A percentile compares a stretch with the other conserved stretches of the same genome.
phyloP scores from a whole-genome alignment of 2,113 vertebrate species.

The Aphyosemion australe region DNA sequence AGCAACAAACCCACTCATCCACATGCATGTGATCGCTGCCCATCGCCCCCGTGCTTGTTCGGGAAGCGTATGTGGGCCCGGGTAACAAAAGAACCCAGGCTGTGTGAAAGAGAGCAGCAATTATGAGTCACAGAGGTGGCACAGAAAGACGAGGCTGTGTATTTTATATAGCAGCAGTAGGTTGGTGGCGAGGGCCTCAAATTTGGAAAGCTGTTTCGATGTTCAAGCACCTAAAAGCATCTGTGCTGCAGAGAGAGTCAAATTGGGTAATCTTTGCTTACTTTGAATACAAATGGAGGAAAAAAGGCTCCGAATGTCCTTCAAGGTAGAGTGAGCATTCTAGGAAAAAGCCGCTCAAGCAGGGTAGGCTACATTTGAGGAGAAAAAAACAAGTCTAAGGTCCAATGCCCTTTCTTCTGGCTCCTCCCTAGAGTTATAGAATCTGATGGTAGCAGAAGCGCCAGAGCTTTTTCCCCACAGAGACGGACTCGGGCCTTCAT shows the following conservation, averaged over 20 bases:
- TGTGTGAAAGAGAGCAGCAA: conserved; percentile 67
- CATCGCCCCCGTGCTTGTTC: conserved; percentile 51
- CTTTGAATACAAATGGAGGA: not conserved
- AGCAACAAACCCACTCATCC: conserved; percentile 28
- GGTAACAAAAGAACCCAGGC: conserved; percentile 64
- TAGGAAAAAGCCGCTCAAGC: too few relatives aligned
- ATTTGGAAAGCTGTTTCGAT: conserved; percentile 44
- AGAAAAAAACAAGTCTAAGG: too few relatives aligned
- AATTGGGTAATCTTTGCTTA: conserved; percentile 21
- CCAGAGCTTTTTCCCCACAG: too few relatives aligned
- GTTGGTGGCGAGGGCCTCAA: conserved; percentile 49
- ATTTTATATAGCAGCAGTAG: conserved; percentile 69
- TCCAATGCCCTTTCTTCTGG: too few relatives aligned
- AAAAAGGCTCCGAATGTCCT: not conserved
- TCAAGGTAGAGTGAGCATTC: too few relatives aligned
- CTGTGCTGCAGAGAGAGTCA: conserved; percentile 27
- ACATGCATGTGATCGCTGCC: conserved; percentile 36
- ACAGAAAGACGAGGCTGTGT: conserved; percentile 60
- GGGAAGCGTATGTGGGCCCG: conserved; percentile 49
- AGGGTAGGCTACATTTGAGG: too few relatives aligned
- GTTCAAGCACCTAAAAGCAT: conserved; percentile 44
- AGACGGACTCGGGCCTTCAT: too few relatives aligned
- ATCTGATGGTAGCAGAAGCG: too few relatives aligned
- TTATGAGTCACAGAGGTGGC: conserved; percentile 77
- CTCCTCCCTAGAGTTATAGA: too few relatives aligned